Base-by-base conservation (phyloP, 1,140 invertebrate species). In the Leptinotarsa defecta region DNA sequence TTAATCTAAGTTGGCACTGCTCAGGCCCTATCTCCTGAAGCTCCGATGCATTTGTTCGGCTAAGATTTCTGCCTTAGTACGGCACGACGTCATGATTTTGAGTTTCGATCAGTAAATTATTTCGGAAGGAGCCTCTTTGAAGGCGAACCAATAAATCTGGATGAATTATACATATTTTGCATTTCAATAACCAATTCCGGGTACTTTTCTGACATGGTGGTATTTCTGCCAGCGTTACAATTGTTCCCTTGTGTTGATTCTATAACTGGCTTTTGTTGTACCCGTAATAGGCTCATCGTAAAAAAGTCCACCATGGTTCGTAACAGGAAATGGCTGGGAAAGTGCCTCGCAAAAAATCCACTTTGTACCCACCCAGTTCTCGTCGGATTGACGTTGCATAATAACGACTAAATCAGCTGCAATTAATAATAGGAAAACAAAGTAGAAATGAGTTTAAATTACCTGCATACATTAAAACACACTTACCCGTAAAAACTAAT, bases 401-500 rank as follows among this genome's bases (percentile, higher is more conserved):
- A 49, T 57, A 27, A 57, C 17, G 69, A 71, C 52, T 22, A 61
- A 71, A 71, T 71, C 69, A 48, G 57, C 49, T 57, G 43, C 69
- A 71, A 71, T 71, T 71, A 71, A 69, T 69, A 69, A 71, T 57
- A 61, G 34, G 69, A 71, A 61, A 71, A 71, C 49, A 61, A 61
- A 48, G 49, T 48, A 52, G 48, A 52, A 71, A 57, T 57, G 19
- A 71, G n/a, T 22, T 57, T 61, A 71, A 73, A 73, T 73, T 73
- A 73, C 71, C 71, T 73, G 71, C 71, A 73, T 73, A 73, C 71
- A 73, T 73, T 73, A 73, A 73, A 73, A 73, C 11, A 64, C 52
- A 73, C 63, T 73, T 73, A 73, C 22, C 62, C 48, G 61, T 48
- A 49, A 65, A 19, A 62, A 48, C 34, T 73, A 73, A 73, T 73